Evolutionary conservation across 2,113 vertebrate genomes (phyloP).

Genomic region (Tenrec ecaudatus): DNA sequence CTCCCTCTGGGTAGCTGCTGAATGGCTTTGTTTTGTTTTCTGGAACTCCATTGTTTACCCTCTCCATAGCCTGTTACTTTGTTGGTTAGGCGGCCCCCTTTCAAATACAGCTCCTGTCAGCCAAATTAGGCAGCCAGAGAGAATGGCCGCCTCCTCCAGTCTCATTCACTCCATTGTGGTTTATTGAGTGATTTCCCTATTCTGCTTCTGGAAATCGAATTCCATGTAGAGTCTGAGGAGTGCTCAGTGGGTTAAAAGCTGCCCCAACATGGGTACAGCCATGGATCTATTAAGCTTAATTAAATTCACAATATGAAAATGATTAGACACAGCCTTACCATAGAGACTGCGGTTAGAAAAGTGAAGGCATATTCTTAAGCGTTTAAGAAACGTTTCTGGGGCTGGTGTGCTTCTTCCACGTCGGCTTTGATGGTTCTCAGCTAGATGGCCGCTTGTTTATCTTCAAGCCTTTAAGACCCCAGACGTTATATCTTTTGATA

Average conservation of each 20-base stretch:
- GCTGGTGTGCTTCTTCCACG: too few species aligned
- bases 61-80: background rate
- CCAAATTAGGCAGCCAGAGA: background rate
- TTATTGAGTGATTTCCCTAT: conserved; percentile 41
- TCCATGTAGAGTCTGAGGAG: background rate
- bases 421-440: too few species aligned
- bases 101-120: background rate
- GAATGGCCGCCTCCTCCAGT: background rate
- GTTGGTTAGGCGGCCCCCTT: conserved; percentile 11
- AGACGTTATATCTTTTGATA: too few species aligned
- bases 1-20: background rate
- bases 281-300: conserved; percentile 31
- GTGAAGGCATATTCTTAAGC: background rate
- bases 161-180: background rate
- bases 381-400: background rate
- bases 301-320: background rate
- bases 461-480: too few species aligned
- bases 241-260: conserved; percentile 39
- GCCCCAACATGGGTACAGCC: conserved; percentile 19
- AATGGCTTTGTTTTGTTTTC: conserved; percentile 62
- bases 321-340: background rate
- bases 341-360: conserved; percentile 28
- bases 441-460: too few species aligned
- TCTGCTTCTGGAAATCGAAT: conserved; percentile 43
- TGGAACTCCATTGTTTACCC: conserved; percentile 1